A percentile compares a stretch with the other conserved stretches of the same genome.
Conservation (phyloP, 2,888 invertebrate species). For the Drosophila atripex region DNA sequence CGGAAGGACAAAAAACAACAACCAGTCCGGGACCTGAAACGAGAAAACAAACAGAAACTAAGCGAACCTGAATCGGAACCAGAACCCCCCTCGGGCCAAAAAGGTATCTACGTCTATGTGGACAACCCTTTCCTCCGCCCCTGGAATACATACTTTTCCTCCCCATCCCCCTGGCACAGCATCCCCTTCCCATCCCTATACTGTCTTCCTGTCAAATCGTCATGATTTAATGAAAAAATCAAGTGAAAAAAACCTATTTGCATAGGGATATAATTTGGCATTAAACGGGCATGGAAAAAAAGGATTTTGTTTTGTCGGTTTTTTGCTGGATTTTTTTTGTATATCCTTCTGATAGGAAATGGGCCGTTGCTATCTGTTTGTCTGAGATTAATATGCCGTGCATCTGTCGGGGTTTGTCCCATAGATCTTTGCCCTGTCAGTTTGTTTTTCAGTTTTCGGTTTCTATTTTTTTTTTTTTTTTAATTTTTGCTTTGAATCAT, state of each 20-base stretch:
- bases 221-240: conserved; percentile 80
- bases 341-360: conserved; percentile 63
- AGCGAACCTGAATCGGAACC: conserved; percentile 48
- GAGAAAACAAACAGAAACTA: conserved; percentile 65
- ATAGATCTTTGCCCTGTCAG: conserved; percentile 39
- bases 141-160: conserved; percentile 7
- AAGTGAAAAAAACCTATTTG: conserved; percentile 77
- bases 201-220: conserved; percentile 70
- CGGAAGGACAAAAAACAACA: conserved; percentile 26
- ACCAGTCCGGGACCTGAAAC: conserved; percentile 19
- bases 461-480: conserved; percentile 29
- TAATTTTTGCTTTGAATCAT: conserved; percentile 54
- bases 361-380: conserved; percentile 77
- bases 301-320: conserved; percentile 60
- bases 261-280: conserved; percentile 81
- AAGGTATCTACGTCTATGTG: conserved; percentile 35
- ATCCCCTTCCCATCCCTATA: conserved; percentile 31
- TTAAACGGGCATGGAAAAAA: conserved; percentile 72
- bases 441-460: conserved; percentile 55
- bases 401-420: conserved; percentile 76
- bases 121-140: conserved; percentile 71
- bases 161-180: conserved; percentile 18
- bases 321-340: conserved; percentile 30
- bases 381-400: conserved; percentile 82
- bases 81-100: conserved; percentile 47